These are phyloP conservation scores for Paracanthobrama guichenoti DNA, from an alignment of 2,113 vertebrate species.

Conservation along the genomic window DNA sequence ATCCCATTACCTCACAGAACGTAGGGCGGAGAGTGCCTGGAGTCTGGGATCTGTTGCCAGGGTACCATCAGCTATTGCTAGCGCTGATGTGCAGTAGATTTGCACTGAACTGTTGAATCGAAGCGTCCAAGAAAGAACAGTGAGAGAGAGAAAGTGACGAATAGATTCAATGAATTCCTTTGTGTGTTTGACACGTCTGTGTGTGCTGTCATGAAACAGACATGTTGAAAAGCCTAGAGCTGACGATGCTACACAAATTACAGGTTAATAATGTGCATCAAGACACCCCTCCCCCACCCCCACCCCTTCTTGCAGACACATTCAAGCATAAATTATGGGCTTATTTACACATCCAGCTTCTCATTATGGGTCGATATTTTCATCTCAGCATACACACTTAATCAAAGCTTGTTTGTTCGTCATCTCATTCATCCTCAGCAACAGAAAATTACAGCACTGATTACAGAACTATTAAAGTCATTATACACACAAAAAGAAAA, in stretches of 20 bases:
- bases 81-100: conserved; percentile 45
- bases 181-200: conserved; percentile 1
- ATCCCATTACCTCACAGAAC: conserved; percentile 21
- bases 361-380: conserved; percentile 38
- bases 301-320: neutral
- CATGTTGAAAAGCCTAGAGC: neutral
- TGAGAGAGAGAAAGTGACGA: neutral
- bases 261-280: conserved; percentile 22
- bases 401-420: conserved; percentile 29
- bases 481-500: neutral
- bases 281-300: conserved; percentile 1
- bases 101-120: conserved; percentile 47
- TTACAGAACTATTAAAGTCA: conserved; percentile 38
- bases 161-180: conserved; percentile 4
- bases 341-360: conserved; percentile 36
- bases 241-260: neutral
- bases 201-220: conserved; percentile 14
- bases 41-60: conserved; percentile 56
- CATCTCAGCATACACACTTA: neutral
- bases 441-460: conserved; percentile 39
- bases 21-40: conserved; percentile 25
- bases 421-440: conserved; percentile 25
- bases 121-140: neutral
- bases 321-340: neutral
- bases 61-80: conserved; percentile 44